Evolutionary conservation across 1,140 invertebrate species (phyloP).

Genomic region (Eufriesea mexicana): DNA sequence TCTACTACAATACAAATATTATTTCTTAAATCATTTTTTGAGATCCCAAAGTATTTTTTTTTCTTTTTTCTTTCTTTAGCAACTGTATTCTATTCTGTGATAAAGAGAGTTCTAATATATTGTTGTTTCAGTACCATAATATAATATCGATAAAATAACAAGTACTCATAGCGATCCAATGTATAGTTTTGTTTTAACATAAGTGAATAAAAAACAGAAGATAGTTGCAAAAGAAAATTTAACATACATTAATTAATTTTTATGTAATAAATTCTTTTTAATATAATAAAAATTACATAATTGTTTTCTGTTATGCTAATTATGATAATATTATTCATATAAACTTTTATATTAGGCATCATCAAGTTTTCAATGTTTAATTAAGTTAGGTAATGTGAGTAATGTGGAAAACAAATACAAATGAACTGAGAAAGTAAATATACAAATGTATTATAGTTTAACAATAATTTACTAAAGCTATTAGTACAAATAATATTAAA

Average conservation of each 20-base stretch:
- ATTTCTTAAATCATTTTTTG: neutral
- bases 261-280: too few relatives aligned
- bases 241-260: too few relatives aligned
- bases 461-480: too few relatives aligned
- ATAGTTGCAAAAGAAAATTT: neutral
- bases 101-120: neutral
- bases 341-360: too few relatives aligned
- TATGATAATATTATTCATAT: neutral
- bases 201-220: neutral
- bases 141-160: neutral
- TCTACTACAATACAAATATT: neutral
- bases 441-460: too few relatives aligned
- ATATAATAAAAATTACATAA: too few relatives aligned
- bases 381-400: neutral
- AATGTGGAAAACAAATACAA: neutral
- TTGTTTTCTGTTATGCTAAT: neutral
- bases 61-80: too few relatives aligned
- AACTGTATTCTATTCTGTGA: constrained; percentile 5
- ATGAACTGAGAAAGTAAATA: neutral
- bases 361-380: too few relatives aligned
- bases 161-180: neutral
- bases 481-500: too few relatives aligned
- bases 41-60: neutral
- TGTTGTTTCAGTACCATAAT: neutral
- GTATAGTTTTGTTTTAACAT: neutral